A percentile compares a stretch with the other conserved stretches of the same genome.
Evolutionary conservation across 1,140 invertebrate genomes (phyloP).

Genomic region (Diachasmimorpha longicaudata): DNA sequence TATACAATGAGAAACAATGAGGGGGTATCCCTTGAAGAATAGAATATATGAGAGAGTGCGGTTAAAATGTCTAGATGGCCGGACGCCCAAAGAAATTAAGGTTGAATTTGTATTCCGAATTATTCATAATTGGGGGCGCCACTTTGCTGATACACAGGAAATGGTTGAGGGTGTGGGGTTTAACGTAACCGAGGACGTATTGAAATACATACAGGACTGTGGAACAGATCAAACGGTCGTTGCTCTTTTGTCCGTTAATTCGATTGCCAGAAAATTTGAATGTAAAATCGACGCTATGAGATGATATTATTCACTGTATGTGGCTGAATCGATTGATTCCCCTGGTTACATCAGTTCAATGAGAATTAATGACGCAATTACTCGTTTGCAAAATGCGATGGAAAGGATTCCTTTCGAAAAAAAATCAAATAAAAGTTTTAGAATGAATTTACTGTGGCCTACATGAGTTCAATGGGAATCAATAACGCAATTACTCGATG

Average conservation of each 20-base stretch:
- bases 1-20: background rate
- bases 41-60: background rate
- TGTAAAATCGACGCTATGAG: slow-evolving; percentile 46
- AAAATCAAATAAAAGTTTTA: too few relatives aligned
- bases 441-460: background rate
- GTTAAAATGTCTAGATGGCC: background rate
- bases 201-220: slow-evolving; percentile 16
- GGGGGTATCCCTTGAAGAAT: background rate
- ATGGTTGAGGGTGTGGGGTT: background rate
- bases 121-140: slow-evolving; percentile 53
- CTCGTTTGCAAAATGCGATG: background rate
- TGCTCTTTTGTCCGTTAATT: slow-evolving; percentile 59
- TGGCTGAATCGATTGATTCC: background rate
- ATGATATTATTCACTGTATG: background rate
- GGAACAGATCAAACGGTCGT: slow-evolving; percentile 56
- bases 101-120: slow-evolving; percentile 50
- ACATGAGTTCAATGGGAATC: background rate
- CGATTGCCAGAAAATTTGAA: slow-evolving; percentile 58
- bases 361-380: background rate
- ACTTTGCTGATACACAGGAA: slow-evolving; percentile 36
- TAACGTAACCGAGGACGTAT: background rate
- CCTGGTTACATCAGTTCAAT: background rate
- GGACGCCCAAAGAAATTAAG: slow-evolving; percentile 42
- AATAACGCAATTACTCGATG: background rate
- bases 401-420: background rate